These are phyloP conservation scores for Pogonognathellus flavescens DNA, from an alignment of 1,140 invertebrate genomes.

Conservation along the genomic window DNA sequence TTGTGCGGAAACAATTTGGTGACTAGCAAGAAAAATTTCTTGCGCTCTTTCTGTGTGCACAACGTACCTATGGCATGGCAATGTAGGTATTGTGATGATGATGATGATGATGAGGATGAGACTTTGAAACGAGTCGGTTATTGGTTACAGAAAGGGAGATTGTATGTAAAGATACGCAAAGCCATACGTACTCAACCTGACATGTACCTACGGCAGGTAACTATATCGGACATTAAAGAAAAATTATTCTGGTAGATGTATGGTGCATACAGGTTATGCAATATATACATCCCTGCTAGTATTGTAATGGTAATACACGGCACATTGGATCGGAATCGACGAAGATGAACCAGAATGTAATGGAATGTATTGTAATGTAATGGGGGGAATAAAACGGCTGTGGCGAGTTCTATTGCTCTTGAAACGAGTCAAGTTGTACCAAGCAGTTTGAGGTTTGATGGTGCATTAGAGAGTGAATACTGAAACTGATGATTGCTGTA, in stretches of 20 bases:
- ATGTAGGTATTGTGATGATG: too few species aligned
- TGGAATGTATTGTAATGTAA: slow-evolving; percentile 12
- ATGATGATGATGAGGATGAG: too few species aligned
- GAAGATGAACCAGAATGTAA: slow-evolving; percentile 37
- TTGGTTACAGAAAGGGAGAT: too few species aligned
- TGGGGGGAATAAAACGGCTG: slow-evolving; percentile 31
- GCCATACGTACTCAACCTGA: too few species aligned
- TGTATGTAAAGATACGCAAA: too few species aligned
- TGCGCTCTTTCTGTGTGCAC: neutral
- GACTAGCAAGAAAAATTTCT: slow-evolving; percentile 33
- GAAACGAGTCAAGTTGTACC: slow-evolving; percentile 16
- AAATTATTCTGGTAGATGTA: neutral
- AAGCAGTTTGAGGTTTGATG: slow-evolving; percentile 37
- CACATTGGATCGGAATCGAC: neutral
- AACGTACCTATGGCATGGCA: too few species aligned
- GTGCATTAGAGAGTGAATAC: slow-evolving; percentile 38
- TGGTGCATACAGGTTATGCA: neutral
- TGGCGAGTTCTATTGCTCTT: slow-evolving; percentile 34
- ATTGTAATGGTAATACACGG: neutral
- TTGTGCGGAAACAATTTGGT: slow-evolving; percentile 46
- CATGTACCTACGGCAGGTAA: too few species aligned
- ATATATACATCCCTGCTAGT: neutral
- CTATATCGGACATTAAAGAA: neutral
- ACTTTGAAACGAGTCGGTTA: too few species aligned
- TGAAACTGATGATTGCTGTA: slow-evolving; percentile 32